phyloP scores from a whole-genome alignment of 2,888 invertebrate genomes.

The Cerastoderma edule region DNA sequence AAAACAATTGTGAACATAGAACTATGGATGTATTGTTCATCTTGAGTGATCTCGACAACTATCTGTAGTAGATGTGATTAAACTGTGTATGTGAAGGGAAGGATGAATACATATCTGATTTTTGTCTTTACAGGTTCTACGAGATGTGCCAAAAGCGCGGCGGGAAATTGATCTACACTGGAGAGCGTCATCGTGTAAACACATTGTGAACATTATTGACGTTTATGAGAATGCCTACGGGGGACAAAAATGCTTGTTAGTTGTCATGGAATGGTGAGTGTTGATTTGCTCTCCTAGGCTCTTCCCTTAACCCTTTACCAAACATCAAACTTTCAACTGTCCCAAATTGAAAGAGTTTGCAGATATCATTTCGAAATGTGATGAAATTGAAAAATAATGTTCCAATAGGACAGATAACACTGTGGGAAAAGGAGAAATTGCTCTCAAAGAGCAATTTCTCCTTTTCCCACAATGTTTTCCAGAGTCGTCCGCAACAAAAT shows the following conservation, averaged over 20 bases:
- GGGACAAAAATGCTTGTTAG: conserved; percentile 93
- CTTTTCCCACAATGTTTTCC: too few relatives aligned
- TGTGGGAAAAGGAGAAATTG: too few relatives aligned
- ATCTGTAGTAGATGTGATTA: too few relatives aligned
- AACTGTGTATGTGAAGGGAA: too few relatives aligned
- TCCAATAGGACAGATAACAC: too few relatives aligned
- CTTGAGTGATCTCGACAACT: too few relatives aligned
- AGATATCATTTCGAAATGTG: neutral
- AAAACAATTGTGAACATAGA: too few relatives aligned
- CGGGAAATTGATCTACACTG: conserved; percentile 98
- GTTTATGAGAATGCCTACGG: conserved; percentile 97
- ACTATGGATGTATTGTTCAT: too few relatives aligned
- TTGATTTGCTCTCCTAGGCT: neutral
- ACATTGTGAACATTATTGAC: conserved; percentile 96
- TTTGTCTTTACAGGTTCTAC: conserved; percentile 88
- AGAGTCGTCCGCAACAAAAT: too few relatives aligned
- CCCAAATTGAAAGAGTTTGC: neutral
- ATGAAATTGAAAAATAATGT: neutral
- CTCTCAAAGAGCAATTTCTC: too few relatives aligned
- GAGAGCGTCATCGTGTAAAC: conserved; percentile 93
- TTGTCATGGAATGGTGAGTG: conserved; percentile 98
- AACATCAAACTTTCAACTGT: too few relatives aligned
- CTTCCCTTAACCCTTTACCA: too few relatives aligned
- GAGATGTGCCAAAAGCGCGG: conserved; percentile 96
- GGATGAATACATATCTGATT: neutral